Evolutionary conservation across 1,140 invertebrate genomes (phyloP).

Genomic region (Drosophila novamexicana): DNA sequence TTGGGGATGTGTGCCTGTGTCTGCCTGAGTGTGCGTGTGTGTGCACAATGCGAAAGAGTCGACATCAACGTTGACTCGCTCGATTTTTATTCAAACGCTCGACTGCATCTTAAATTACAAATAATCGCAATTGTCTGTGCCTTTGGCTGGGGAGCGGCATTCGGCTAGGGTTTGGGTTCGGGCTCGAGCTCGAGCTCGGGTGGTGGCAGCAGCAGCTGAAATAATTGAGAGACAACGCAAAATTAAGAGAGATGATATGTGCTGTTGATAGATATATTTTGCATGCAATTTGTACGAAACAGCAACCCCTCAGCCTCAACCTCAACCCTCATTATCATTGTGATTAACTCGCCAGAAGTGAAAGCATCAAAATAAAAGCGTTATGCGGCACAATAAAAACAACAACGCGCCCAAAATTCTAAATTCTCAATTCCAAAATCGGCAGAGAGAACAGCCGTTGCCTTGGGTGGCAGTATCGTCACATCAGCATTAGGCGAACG

Average conservation of each 20-base stretch:
- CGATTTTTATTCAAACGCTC: slow-evolving; percentile 71
- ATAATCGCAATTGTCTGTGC: slow-evolving; percentile 80
- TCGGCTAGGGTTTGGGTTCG: slow-evolving; percentile 20
- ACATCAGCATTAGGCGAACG: slow-evolving; percentile 78
- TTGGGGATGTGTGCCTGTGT: background rate
- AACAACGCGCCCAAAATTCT: slow-evolving; percentile 29
- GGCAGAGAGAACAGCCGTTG: slow-evolving; percentile 24
- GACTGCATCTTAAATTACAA: slow-evolving; percentile 84
- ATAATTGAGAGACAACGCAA: slow-evolving; percentile 82
- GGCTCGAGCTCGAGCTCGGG: slow-evolving; percentile 17
- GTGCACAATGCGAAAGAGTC: slow-evolving; percentile 38
- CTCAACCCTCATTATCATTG: slow-evolving; percentile 78
- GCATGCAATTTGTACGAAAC: slow-evolving; percentile 66
- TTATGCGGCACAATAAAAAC: slow-evolving; percentile 38
- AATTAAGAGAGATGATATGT: slow-evolving; percentile 61
- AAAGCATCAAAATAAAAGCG: slow-evolving; percentile 67
- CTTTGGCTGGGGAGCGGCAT: background rate
- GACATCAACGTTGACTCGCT: slow-evolving; percentile 65
- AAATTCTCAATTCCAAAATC: slow-evolving; percentile 48
- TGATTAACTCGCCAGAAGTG: slow-evolving; percentile 77
- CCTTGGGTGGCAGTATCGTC: slow-evolving; percentile 80
- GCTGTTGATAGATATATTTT: slow-evolving; percentile 30
- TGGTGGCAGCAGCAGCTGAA: slow-evolving; percentile 71
- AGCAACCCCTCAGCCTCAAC: slow-evolving; percentile 47
- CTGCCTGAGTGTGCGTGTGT: background rate